Conservation (phyloP, 2,888 invertebrate genomes). For the Mythimna impura region DNA sequence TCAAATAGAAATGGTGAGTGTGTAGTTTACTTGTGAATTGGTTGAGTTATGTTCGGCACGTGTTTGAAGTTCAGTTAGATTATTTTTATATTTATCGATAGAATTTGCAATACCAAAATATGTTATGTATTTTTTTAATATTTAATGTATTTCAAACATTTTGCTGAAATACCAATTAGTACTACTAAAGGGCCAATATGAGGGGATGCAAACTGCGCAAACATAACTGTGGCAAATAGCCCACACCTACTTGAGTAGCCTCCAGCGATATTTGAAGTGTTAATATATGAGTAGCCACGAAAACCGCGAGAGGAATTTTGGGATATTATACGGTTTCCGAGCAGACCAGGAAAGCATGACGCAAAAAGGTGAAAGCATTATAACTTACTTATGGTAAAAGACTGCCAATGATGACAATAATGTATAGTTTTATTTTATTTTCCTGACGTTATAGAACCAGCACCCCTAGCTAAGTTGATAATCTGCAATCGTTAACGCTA, state of each 20-base stretch:
- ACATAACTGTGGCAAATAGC: slow-evolving; percentile 52
- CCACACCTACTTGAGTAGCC: slow-evolving; percentile 50
- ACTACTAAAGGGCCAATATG: slow-evolving; percentile 30
- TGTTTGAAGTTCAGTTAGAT: background rate
- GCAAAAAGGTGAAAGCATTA: background rate
- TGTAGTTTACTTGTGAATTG: slow-evolving; percentile 26
- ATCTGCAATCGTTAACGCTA: no score
- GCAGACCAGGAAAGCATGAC: background rate
- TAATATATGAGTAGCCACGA: slow-evolving; percentile 60
- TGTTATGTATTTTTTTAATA: no score
- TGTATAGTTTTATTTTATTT: no score
- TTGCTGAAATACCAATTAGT: no score
- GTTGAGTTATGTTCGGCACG: background rate
- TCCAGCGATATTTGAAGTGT: slow-evolving; percentile 47
- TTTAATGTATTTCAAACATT: no score
- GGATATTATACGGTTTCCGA: background rate
- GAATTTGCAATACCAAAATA: no score
- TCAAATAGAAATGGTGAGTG: slow-evolving; percentile 41
- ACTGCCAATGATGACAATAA: no score
- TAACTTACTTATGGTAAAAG: no score
- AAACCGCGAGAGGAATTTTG: slow-evolving; percentile 41
- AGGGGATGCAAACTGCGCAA: slow-evolving; percentile 54
- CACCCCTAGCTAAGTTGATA: no score
- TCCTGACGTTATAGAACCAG: no score
- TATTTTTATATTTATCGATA: background rate